A percentile compares a stretch with the other conserved stretches of the same genome.
These are phyloP conservation scores for Epizoanthus rinbou DNA, from an alignment of 92 coral and sea anemone genomes.

Conservation along the genomic window DNA sequence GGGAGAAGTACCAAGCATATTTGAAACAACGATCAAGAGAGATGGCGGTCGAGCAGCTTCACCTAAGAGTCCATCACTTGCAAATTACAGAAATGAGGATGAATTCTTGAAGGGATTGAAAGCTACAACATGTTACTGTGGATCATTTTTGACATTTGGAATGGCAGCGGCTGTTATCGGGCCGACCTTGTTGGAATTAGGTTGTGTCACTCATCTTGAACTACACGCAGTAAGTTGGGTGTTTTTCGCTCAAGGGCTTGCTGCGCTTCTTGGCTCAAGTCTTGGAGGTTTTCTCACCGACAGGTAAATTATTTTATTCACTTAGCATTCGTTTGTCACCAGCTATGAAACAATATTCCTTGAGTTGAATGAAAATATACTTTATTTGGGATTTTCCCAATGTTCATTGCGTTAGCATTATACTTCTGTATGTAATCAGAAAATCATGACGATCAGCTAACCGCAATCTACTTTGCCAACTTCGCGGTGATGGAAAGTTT, in stretches of 20 bases:
- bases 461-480: constrained; percentile 1
- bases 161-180: constrained; percentile 97
- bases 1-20: constrained; percentile 94
- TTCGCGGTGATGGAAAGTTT: not conserved
- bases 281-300: constrained; percentile 92
- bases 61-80: constrained; percentile 50
- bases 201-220: constrained; percentile 82
- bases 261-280: constrained; percentile 94
- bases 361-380: not conserved
- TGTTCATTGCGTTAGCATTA: not conserved
- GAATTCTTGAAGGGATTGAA: constrained; percentile 81
- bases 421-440: not conserved
- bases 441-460: not conserved
- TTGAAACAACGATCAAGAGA: constrained; percentile 84
- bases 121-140: constrained; percentile 94
- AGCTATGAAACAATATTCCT: not conserved
- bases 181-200: constrained; percentile 93
- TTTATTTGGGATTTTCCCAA: not conserved
- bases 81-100: constrained; percentile 87
- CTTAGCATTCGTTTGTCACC: not conserved
- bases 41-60: constrained; percentile 69
- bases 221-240: constrained; percentile 91
- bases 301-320: constrained; percentile 63
- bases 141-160: constrained; percentile 93
- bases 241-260: constrained; percentile 87